A percentile compares a stretch with the other conserved stretches of the same genome.
phyloP scores from a whole-genome alignment of 2,113 vertebrate species.

The Diadophis punctatus region DNA sequence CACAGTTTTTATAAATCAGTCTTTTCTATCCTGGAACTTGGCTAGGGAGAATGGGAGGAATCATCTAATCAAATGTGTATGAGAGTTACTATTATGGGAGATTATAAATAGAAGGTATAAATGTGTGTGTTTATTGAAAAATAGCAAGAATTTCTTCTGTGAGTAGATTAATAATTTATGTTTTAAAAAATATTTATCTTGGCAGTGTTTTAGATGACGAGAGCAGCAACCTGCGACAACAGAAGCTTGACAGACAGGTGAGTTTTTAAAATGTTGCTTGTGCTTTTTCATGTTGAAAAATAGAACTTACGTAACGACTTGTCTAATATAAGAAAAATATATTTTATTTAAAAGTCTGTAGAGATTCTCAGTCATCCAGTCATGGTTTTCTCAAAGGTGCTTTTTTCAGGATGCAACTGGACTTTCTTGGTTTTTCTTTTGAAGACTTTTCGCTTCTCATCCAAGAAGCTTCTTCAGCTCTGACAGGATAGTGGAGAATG shows the following conservation, averaged over 20 bases:
- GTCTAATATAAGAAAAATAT: neutral
- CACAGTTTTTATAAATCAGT: neutral
- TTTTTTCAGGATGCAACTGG: too few relatives aligned
- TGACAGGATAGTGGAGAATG: too few relatives aligned
- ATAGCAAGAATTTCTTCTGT: conserved; percentile 1
- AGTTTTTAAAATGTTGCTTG: conserved; percentile 43
- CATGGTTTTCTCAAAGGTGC: too few relatives aligned
- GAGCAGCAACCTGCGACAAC: conserved; percentile 90
- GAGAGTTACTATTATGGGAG: neutral
- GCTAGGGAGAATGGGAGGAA: neutral
- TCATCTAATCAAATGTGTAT: neutral
- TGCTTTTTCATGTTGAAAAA: conserved; percentile 2
- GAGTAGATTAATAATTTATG: neutral
- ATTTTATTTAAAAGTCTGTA: neutral
- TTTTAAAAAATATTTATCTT: conserved; percentile 50
- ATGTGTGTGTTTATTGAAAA: conserved; percentile 1
- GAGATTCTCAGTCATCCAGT: too few relatives aligned
- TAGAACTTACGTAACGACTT: neutral
- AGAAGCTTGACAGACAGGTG: conserved; percentile 98
- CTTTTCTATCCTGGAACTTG: neutral
- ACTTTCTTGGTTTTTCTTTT: too few relatives aligned
- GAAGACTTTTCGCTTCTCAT: too few relatives aligned
- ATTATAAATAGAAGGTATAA: neutral
- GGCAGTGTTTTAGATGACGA: conserved; percentile 96
- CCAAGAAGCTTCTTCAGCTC: too few relatives aligned